phyloP scores from a whole-genome alignment of 2,888 invertebrate genomes.

The Erebia palarica region DNA sequence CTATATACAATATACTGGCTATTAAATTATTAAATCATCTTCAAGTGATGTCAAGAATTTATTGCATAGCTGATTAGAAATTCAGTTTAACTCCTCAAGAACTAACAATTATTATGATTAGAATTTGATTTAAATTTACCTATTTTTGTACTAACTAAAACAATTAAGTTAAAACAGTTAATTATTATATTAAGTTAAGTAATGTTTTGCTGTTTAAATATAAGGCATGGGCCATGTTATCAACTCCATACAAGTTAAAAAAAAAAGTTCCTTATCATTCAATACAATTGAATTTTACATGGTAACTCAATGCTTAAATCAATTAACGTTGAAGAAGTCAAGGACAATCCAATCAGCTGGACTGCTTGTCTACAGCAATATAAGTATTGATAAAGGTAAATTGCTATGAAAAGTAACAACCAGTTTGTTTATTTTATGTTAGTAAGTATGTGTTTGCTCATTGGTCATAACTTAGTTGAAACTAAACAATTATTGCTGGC shows the following conservation, averaged over 20 bases:
- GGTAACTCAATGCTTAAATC: neutral
- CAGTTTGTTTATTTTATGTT: no score
- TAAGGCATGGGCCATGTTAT: neutral
- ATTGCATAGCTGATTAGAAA: neutral
- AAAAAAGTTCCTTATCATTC: neutral
- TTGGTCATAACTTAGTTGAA: no score
- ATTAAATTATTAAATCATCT: neutral
- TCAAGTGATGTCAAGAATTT: neutral
- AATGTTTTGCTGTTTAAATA: no score
- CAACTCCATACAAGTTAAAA: neutral
- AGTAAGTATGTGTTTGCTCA: no score
- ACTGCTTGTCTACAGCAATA: neutral
- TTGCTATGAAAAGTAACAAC: neutral
- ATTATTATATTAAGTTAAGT: no score
- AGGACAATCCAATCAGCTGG: slow-evolving; percentile 1
- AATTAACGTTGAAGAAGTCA: slow-evolving; percentile 5
- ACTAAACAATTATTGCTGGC: no score
- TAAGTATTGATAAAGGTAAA: neutral
- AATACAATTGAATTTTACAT: neutral
- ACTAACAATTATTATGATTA: no score
- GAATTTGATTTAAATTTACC: no score
- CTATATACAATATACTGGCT: neutral
- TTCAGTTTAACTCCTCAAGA: neutral
- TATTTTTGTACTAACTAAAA: no score
- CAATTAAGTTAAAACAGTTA: no score